Evolutionary conservation across 2,113 vertebrate genomes (phyloP).

Genomic region (Cyanoramphus novaezelandiae): DNA sequence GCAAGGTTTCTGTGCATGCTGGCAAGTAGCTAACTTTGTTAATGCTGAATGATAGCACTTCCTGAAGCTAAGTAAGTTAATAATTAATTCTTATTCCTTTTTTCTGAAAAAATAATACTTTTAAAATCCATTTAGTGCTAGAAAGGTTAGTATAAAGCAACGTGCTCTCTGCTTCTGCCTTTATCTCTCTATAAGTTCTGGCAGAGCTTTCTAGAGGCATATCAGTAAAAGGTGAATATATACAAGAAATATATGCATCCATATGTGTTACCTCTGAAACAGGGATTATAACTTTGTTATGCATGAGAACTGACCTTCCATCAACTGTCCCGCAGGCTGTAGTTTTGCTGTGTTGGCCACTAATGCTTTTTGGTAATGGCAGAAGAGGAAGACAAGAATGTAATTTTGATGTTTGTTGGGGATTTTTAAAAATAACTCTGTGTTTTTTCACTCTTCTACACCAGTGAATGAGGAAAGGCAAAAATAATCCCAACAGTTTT

Average conservation of each 20-base stretch:
- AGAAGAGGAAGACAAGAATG: neutral
- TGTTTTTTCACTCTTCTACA: neutral
- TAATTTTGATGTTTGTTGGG: neutral
- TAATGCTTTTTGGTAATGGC: neutral
- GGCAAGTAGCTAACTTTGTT: neutral
- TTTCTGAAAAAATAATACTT: neutral
- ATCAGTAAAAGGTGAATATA: neutral
- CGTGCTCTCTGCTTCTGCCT: neutral
- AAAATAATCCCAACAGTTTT: neutral
- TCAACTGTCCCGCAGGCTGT: neutral
- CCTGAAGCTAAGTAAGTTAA: neutral
- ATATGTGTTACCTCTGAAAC: neutral
- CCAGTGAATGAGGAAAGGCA: neutral
- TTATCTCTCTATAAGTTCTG: neutral
- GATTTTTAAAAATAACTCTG: neutral
- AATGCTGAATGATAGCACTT: neutral
- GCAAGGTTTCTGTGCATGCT: neutral
- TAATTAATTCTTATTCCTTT: neutral
- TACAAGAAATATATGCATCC: neutral
- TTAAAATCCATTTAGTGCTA: neutral
- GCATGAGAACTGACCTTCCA: neutral
- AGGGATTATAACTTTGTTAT: neutral
- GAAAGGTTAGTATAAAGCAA: neutral
- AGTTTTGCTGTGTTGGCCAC: neutral
- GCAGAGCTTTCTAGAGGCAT: neutral